Evolutionary conservation across 1,140 invertebrate species (phyloP).

Genomic region (Hyles vespertilio): DNA sequence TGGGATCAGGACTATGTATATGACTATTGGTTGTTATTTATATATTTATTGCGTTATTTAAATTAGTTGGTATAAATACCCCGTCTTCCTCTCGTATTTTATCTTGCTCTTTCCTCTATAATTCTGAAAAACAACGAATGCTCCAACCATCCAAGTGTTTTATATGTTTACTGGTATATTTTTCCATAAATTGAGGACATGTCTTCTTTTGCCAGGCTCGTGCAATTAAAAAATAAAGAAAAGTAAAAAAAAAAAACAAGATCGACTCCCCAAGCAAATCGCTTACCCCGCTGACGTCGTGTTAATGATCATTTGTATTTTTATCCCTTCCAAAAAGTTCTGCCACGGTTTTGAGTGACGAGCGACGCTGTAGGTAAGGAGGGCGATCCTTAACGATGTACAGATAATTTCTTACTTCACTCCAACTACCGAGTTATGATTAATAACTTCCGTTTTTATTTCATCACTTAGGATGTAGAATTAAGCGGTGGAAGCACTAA

Average conservation of each 20-base stretch:
- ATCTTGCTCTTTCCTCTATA: no score
- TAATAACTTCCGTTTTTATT: constrained; percentile 32
- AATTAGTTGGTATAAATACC: no score
- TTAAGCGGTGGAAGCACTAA: constrained; percentile 2
- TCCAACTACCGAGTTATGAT: constrained; percentile 19
- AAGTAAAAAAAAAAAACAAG: background rate
- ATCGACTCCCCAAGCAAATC: background rate
- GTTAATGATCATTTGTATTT: constrained; percentile 63
- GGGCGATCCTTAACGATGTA: constrained; percentile 40
- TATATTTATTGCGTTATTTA: no score
- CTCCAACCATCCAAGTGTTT: no score
- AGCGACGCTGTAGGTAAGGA: constrained; percentile 60
- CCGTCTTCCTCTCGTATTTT: no score
- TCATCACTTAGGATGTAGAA: constrained; percentile 22
- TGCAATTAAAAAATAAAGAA: no score
- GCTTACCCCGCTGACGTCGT: constrained; percentile 25
- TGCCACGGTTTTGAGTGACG: constrained; percentile 51
- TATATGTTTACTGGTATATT: no score
- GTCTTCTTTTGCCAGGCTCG: no score
- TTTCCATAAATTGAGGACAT: no score
- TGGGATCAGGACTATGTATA: no score
- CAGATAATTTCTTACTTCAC: constrained; percentile 9
- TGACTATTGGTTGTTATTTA: no score
- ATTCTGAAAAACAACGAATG: no score
- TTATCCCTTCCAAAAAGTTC: constrained; percentile 33